Conservation (phyloP, 2,797 vertebrate genomes). For the Microctenopoma stevenorrisi region DNA sequence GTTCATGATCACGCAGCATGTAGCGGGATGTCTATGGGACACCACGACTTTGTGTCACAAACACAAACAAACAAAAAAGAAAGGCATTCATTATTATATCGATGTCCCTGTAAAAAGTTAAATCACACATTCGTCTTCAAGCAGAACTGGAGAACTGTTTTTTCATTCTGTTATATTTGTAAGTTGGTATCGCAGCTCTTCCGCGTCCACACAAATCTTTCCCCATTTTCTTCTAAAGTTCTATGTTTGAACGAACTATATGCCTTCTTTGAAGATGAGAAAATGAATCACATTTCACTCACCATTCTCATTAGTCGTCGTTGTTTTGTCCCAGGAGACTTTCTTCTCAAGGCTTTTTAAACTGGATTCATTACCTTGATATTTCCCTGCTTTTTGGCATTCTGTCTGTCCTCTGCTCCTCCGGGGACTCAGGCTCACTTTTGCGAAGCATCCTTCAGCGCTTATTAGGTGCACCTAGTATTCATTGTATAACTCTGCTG, state of each 20-base stretch:
- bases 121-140: too few species aligned
- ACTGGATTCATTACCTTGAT: slow-evolving; percentile 36
- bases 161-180: background rate
- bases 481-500: background rate
- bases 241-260: slow-evolving; percentile 16
- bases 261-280: slow-evolving; percentile 37
- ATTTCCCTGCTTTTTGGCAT: slow-evolving; percentile 8
- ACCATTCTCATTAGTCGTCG: slow-evolving; percentile 43
- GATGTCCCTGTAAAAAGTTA: too few species aligned
- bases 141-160: too few species aligned
- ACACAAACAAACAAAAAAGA: too few species aligned
- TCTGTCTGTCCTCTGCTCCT: slow-evolving; percentile 34
- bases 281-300: slow-evolving; percentile 1
- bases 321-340: slow-evolving; percentile 49
- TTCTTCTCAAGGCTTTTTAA: slow-evolving; percentile 38
- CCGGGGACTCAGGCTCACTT: background rate
- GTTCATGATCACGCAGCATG: too few species aligned
- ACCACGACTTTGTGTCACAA: too few species aligned
- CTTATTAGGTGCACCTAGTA: slow-evolving; percentile 2
- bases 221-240: background rate
- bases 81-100: too few species aligned
- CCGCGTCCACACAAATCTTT: slow-evolving; percentile 3
- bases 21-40: too few species aligned
- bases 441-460: slow-evolving; percentile 5
- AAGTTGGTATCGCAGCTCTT: background rate